Evolutionary conservation across 2,113 vertebrate genomes (phyloP).

Genomic region (Ardeotis arabs): DNA sequence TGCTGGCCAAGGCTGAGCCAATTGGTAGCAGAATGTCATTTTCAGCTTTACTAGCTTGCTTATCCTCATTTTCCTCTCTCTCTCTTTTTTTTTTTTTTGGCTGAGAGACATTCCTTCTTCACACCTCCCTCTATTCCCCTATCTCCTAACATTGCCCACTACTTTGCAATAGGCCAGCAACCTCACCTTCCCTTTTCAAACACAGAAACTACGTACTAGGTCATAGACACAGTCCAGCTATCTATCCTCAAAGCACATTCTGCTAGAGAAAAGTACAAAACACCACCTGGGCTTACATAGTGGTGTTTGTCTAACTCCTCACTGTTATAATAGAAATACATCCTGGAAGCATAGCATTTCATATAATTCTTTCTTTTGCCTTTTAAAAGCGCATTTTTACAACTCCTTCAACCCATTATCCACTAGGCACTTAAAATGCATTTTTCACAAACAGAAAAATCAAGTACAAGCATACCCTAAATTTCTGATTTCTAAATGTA

Average conservation of each 20-base stretch:
- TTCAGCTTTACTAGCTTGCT: neutral
- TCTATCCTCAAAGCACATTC: neutral
- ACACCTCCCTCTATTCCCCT: neutral
- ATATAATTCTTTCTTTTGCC: neutral
- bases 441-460: neutral
- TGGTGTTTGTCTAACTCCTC: neutral
- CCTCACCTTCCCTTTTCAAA: neutral
- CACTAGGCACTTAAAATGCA: neutral
- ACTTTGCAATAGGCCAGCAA: neutral
- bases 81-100: neutral
- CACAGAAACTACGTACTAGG: neutral
- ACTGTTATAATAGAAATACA: neutral
- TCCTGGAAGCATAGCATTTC: neutral
- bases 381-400: neutral
- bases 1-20: too few species aligned
- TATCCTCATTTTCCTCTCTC: neutral
- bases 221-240: fast-evolving
- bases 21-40: neutral
- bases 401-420: neutral
- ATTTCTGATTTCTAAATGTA: neutral
- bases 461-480: neutral
- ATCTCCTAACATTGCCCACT: neutral
- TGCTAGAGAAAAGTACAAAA: neutral
- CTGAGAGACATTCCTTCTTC: neutral
- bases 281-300: neutral